These are phyloP conservation scores for Octopus sinensis DNA, from an alignment of 1,140 invertebrate species.

Conservation along the genomic window DNA sequence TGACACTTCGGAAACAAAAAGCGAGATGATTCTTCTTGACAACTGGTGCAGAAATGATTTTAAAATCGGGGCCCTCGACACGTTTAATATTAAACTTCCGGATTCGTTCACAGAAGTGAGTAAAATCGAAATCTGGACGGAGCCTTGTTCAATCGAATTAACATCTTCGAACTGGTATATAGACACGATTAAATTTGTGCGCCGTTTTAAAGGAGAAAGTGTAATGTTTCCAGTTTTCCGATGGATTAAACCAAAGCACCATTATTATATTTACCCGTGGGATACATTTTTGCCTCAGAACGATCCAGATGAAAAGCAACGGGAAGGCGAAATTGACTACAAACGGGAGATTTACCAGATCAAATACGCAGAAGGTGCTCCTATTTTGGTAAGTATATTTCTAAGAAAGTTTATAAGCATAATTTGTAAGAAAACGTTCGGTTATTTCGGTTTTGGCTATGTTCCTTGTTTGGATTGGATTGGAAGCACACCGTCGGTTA, in stretches of 20 bases:
- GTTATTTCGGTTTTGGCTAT: too few relatives aligned
- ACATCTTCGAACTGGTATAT: conserved; percentile 55
- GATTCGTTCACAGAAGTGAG: conserved; percentile 29
- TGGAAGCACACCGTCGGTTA: too few relatives aligned
- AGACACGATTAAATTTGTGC: conserved; percentile 55
- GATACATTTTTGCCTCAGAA: conserved; percentile 55
- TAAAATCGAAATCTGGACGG: conserved; percentile 30
- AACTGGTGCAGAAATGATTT: conserved; percentile 55
- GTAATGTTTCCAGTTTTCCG: conserved; percentile 42
- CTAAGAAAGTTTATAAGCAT: neutral
- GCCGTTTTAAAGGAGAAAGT: conserved; percentile 47
- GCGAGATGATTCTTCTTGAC: conserved; percentile 45
- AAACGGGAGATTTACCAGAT: conserved; percentile 40
- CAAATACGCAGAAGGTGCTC: neutral
- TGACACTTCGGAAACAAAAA: conserved; percentile 38
- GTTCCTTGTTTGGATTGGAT: too few relatives aligned
- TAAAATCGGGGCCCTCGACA: conserved; percentile 52
- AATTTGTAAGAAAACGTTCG: too few relatives aligned
- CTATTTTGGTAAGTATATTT: neutral
- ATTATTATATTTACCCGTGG: conserved; percentile 48
- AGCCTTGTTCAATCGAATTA: conserved; percentile 36
- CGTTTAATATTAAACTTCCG: conserved; percentile 44
- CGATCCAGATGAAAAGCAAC: conserved; percentile 40
- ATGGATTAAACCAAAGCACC: conserved; percentile 28
- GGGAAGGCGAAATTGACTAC: conserved; percentile 44